Evolutionary conservation across 1,140 invertebrate species (phyloP), one percentile per base, ranked within the genome.

Genomic region (Macrosteles quadrilineatus): DNA sequence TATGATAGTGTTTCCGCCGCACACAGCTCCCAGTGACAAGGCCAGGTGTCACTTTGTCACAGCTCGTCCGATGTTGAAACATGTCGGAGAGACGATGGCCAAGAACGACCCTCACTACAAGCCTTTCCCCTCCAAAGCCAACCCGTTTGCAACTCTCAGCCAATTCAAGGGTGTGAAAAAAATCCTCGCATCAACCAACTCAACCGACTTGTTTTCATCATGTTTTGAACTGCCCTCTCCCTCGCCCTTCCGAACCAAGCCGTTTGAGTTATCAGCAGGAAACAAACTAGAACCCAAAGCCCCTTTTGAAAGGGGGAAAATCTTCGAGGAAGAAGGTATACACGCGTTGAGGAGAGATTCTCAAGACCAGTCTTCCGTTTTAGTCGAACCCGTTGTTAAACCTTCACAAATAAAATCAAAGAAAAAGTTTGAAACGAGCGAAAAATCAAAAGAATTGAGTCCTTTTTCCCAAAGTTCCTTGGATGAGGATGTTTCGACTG

Each of bases 71-170:
- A 19, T 84, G 43, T 79, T 87, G 32, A 83, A 83, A 59, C 83
- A 87, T 69, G 83, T 92, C 0, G 90, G 89, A 25, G 90, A 92
- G 79, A 86, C 89, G 21, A 93, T 93, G 85, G 90, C 90, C 75
- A 84, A 88, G 53, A 85, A 90, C 75, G 92, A 95, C 82, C 88
- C 90, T 32, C 89, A 93, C 75, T 92, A 92, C 75, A 86, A 87
- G 75, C 77, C 76, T 17, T 72, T 83, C 17, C 85, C 83, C 45
- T 80, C 78, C 70, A 80, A 80, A 71, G 79, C 79, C 30, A 91
- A 92, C 81, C 90, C 90, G 17, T 91, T 92, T 77, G 86, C 89
- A 53, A 84, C 87, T 1, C 79, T 91, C 12, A 85, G 83, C 4
- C 85, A 87, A 69, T 84, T 88, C 70, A 81, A 87, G 4, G 90